Percentiles rank a stretch among this genome's conserved stretches.
Conservation (phyloP, 2,797 vertebrate genomes). For the Xyrichtys novacula region DNA sequence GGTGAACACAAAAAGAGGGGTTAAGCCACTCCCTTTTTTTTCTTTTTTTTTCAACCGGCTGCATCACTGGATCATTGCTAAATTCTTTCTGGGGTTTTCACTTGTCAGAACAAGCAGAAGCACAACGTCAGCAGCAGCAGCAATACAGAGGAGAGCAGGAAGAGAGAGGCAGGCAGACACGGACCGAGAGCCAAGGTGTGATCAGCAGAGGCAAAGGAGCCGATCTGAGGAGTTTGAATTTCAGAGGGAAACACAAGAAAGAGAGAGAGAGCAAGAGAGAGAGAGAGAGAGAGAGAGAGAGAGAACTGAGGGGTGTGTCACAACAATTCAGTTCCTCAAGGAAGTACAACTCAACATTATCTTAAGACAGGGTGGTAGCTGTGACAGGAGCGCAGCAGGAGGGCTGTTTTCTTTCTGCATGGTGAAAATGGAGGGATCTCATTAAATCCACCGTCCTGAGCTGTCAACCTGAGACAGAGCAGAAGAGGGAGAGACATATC, state of each 20-base stretch:
- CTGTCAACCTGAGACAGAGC: constrained; percentile 68
- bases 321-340: constrained; percentile 89
- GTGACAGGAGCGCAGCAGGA: constrained; percentile 64
- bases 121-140: constrained; percentile 82
- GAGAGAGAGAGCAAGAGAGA: constrained; percentile 45
- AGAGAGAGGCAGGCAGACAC: constrained; percentile 26
- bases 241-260: constrained; percentile 54
- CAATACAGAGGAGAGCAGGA: constrained; percentile 36
- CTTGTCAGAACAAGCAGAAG: constrained; percentile 86
- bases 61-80: constrained; percentile 80
- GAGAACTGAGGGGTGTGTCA: constrained; percentile 84
- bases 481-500: constrained; percentile 56
- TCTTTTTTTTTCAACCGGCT: constrained; percentile 76
- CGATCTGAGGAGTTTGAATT: constrained; percentile 56
- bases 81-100: constrained; percentile 87
- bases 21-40: constrained; percentile 82
- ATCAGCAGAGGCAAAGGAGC: constrained; percentile 14
- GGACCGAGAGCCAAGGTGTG: constrained; percentile 27
- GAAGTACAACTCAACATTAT: constrained; percentile 87
- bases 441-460: constrained; percentile 61
- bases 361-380: constrained; percentile 77
- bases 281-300: constrained; percentile 24
- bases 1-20: constrained; percentile 76
- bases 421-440: constrained; percentile 64
- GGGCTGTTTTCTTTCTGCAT: constrained; percentile 15